Base-by-base conservation (phyloP, 2,797 vertebrate species). In the Gadopsis bispinosus region DNA sequence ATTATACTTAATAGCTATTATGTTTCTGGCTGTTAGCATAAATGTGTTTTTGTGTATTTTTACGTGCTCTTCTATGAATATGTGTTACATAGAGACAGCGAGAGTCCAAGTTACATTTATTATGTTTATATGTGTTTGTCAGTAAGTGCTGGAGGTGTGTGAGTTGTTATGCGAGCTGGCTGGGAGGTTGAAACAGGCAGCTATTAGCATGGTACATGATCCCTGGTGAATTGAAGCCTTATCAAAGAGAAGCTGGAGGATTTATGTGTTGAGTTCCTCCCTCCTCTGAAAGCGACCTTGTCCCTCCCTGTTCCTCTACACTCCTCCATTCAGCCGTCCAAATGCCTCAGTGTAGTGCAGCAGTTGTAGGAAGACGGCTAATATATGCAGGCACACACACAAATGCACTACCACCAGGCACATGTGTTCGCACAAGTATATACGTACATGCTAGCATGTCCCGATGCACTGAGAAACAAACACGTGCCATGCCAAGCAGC, bases 251-350 rank as follows among this genome's bases (percentile, higher is more conserved):
- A 88, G 85, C 77, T 83, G 82, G 83, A 85, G 87, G 92, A 92
- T 94, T 94, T 93, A 92, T 88, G 80, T 83, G 81, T 88, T 86
- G 72, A 78, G 89, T 86, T 93, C 77, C 90, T 90, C 91, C 90
- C 91, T 91, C 86, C 85, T 53, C 37, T 91, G 84, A 92, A 92
- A 88, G 91, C 86, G 56, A 85, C 83, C 80, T 91, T 93, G 90
- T 94, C 84, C 89, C 67, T 89, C 74, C 70, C 84, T 85, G 86
- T 89, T 88, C 81, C 51, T 69, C 77, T 74, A 83, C 74, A 75
- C 88, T 86, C 83, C 80, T 91, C 85, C 81, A 92, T 94, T 93
- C 87, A 92, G 75, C 56, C 55, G 75, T 81, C 79, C 85, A 77
- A 86, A 87, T 72, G 84, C 64, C 77, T 88, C 69, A 80, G 67